Evolutionary conservation across 1,140 invertebrate species (phyloP).

Genomic region (Agrypnia vestita): DNA sequence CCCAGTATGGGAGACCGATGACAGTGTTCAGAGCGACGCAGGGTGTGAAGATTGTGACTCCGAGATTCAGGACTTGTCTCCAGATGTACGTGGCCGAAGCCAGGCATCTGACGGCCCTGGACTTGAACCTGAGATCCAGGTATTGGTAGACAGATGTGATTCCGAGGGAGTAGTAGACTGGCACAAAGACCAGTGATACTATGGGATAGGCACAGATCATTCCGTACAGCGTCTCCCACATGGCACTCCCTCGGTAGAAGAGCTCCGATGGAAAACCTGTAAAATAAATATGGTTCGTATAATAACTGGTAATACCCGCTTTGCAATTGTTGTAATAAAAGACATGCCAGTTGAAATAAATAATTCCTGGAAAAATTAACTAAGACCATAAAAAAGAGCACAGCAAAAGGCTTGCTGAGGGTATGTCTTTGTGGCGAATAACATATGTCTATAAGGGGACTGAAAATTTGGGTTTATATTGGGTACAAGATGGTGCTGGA

Average conservation of each 20-base stretch:
- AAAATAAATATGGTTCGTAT: conserved; percentile 18
- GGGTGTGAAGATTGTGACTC: conserved; percentile 88
- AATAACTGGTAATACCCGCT: too few relatives aligned
- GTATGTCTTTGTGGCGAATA: too few relatives aligned
- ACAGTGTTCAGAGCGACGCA: conserved; percentile 87
- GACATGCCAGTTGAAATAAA: too few relatives aligned
- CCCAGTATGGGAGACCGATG: conserved; percentile 86
- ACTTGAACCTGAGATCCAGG: conserved; percentile 87
- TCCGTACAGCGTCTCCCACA: conserved; percentile 91
- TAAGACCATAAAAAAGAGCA: too few relatives aligned
- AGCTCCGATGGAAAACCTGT: conserved; percentile 88
- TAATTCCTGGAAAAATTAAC: too few relatives aligned
- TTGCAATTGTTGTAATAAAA: too few relatives aligned
- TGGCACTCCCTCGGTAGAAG: conserved; percentile 85
- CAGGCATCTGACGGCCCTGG: conserved; percentile 81
- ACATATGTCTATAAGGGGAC: too few relatives aligned
- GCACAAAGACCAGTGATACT: conserved; percentile 87
- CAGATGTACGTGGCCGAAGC: conserved; percentile 87
- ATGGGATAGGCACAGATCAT: conserved; percentile 87
- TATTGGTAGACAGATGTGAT: conserved; percentile 92
- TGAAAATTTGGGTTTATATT: too few relatives aligned
- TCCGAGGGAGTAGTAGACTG: conserved; percentile 86
- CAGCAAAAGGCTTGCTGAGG: too few relatives aligned
- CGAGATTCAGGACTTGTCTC: conserved; percentile 85
- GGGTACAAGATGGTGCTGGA: too few relatives aligned